Base-by-base conservation (phyloP, 2,113 vertebrate species). In the Cettia cetti region DNA sequence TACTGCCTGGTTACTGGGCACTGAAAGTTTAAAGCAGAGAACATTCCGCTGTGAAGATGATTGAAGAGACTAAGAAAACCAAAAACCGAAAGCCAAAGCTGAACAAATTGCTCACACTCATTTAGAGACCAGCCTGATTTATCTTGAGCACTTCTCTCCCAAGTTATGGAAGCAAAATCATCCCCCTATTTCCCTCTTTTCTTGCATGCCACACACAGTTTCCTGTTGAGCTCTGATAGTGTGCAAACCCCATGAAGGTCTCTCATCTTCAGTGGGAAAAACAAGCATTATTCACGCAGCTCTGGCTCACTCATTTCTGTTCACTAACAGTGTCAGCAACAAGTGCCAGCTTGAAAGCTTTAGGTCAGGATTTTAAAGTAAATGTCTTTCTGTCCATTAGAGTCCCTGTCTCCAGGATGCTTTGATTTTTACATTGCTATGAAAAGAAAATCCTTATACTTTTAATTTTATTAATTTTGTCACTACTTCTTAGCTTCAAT, bases 81-180 rank as follows among this genome's bases (percentile, higher is more conserved):
- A 49, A 57, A 66, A 50, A 26, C 4, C 44, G 44, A 92, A 78
- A 89, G 23, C 15, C 33, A 74, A 75, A 89, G 60, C 14, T 31
- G 13, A 70, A 39, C 33, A 70, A 77, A 70, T 8, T 3, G 2
- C 31, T 57, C 19, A 33, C 8, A 10, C 0, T 7, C n/a, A 27
- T 63, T 77, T 30, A 68, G 68, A 83, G 54, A 60, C 30, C 9
- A n/a, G 10, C 9, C 42, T 71, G 30, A 54, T 1, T 5, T 18
- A 68, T 31, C 49, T 77, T 65, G 45, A 80, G 50, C 8, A 23
- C 23, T 63, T 75, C 16, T 74, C 47, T 89, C 33, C 50, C 77
- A 54, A 9, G 30, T 35, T 59, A 42, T 0, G 0, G 59, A 54
- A 79, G 21, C 1, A 3, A 50, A 91, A 33, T 11, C 15, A 17